Evolutionary conservation across 2,888 invertebrate species (phyloP), one percentile per base, ranked within the genome.

Genomic region (Lithophane socia): DNA sequence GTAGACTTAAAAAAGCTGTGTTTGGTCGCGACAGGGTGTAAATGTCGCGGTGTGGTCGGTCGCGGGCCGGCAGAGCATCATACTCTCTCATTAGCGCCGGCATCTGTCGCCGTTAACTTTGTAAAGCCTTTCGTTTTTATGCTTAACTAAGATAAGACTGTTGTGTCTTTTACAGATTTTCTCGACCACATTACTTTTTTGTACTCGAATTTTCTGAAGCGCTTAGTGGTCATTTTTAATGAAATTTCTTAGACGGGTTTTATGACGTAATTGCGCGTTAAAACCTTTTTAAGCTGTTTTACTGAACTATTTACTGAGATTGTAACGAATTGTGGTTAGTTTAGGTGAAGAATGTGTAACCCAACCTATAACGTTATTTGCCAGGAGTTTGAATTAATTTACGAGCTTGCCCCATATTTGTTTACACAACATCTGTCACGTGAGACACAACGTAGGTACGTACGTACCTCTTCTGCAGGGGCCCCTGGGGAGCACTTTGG

Each of bases 31-130:
- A 64, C 75, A 69, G 71, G 37, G 56, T 56, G n/a, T 10, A 68
- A 75, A 54, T 12, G 63, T 73, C 69, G 77, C 37, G 52, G 24
- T 12, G 70, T 63, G 56, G 52, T 21, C 21, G 0, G 67, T 24
- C 44, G 52, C 29, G 18, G 42, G 65, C 10, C 18, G 37, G 24
- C 61, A 24, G 54, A 79, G 83, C 12, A 12, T 64, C 21, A 78
- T 80, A 69, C 77, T 73, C 75, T 81, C 87, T 89, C 89, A 89
- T 90, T 89, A 89, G 79, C 82, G 80, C 52, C 73, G 81, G 76
- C 83, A 75, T 68, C 58, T 58, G 75, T 18, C 60, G 58, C 69
- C 58, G 64, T 75, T 65, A 73, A 84, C 67, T 88, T 89, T 83
- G 74, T 75, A 80, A 88, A 87, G 79, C 82, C 80, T 87, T 86